A percentile compares a stretch with the other conserved stretches of the same genome.
phyloP scores from a whole-genome alignment of 1,140 invertebrate genomes.

The Campoletis sonorensis region DNA sequence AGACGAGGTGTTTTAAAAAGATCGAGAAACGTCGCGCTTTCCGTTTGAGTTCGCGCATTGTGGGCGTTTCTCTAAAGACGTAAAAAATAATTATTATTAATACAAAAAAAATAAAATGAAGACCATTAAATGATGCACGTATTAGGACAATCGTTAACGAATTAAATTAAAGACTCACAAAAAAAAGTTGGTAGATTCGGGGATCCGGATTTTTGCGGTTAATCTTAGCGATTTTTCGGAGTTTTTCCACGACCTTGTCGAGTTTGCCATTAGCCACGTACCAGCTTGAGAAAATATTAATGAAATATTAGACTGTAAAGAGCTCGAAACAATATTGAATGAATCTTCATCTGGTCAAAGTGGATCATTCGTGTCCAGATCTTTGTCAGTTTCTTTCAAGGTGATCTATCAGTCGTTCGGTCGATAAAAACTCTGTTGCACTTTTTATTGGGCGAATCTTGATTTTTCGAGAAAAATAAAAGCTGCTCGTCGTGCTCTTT shows the following conservation, averaged over 20 bases:
- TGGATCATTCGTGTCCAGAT: too few species aligned
- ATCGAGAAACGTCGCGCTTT: constrained; percentile 75
- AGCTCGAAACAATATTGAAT: too few species aligned
- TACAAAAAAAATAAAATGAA: constrained; percentile 30
- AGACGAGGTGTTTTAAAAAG: constrained; percentile 79
- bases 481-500: too few species aligned
- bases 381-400: too few species aligned
- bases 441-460: too few species aligned
- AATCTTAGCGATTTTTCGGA: constrained; percentile 68
- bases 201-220: constrained; percentile 66
- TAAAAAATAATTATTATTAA: too few species aligned
- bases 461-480: too few species aligned
- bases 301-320: background rate
- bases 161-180: too few species aligned
- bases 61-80: constrained; percentile 64
- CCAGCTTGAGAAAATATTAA: constrained; percentile 63
- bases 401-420: too few species aligned
- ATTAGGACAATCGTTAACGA: too few species aligned
- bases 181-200: constrained; percentile 63
- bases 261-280: constrained; percentile 69
- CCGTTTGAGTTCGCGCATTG: constrained; percentile 61
- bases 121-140: constrained; percentile 16
- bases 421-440: too few species aligned
- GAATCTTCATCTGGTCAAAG: too few species aligned
- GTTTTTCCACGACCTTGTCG: constrained; percentile 69